A percentile compares a stretch with the other conserved stretches of the same genome.
Evolutionary conservation across 2,888 invertebrate genomes (phyloP).

Genomic region (Spatulosminthurus flaviceps): DNA sequence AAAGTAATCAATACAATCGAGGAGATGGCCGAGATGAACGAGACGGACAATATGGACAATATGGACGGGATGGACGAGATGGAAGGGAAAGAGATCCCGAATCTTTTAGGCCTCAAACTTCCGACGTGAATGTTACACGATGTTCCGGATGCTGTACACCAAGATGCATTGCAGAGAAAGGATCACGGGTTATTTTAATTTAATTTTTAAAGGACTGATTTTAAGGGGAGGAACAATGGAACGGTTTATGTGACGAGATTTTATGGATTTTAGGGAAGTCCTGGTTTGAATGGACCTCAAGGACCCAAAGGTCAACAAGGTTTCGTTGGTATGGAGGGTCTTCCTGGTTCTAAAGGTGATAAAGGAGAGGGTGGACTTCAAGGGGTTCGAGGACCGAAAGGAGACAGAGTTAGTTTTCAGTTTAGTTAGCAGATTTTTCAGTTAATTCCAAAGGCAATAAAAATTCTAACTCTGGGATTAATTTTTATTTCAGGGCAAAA

Average conservation of each 20-base stretch:
- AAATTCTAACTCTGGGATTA: neutral
- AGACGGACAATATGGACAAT: too few species aligned
- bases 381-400: slow-evolving; percentile 63
- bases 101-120: neutral
- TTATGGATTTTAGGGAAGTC: slow-evolving; percentile 63
- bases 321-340: slow-evolving; percentile 71
- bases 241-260: too few species aligned
- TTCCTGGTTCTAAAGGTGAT: slow-evolving; percentile 69
- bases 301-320: slow-evolving; percentile 73
- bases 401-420: slow-evolving; percentile 56
- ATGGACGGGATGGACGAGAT: too few species aligned
- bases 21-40: slow-evolving; percentile 36
- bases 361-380: slow-evolving; percentile 64
- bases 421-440: slow-evolving; percentile 51
- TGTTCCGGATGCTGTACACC: slow-evolving; percentile 78
- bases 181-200: slow-evolving; percentile 72
- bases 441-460: neutral
- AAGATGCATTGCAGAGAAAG: slow-evolving; percentile 90
- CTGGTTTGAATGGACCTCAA: slow-evolving; percentile 68
- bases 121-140: slow-evolving; percentile 31
- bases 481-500: slow-evolving; percentile 71
- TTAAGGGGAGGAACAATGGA: too few species aligned
- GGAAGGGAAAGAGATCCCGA: neutral
- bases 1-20: neutral
- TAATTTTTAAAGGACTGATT: too few species aligned